Conservation (phyloP, 2,888 invertebrate species). For the Hirudinaria manillensis region DNA sequence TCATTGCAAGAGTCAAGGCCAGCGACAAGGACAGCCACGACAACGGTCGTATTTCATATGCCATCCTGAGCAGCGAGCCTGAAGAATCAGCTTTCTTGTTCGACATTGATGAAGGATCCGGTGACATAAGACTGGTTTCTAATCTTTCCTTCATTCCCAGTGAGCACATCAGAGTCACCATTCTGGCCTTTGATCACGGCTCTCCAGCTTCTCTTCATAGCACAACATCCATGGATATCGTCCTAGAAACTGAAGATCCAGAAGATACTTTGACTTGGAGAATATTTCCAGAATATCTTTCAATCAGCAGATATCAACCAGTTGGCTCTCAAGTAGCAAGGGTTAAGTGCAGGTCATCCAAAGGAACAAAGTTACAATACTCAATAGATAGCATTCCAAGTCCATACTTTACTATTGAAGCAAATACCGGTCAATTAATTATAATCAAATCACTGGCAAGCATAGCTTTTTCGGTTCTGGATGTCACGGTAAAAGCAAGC, state of each 20-base stretch:
- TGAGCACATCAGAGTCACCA: neutral
- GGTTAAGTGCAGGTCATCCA: neutral
- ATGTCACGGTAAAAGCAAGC: neutral
- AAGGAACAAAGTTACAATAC: neutral
- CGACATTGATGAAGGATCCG: neutral
- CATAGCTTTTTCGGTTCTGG: neutral
- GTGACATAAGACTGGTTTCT: neutral
- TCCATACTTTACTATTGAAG: neutral
- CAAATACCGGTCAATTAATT: neutral
- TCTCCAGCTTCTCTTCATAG: neutral
- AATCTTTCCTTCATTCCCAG: neutral
- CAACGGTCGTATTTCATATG: slow-evolving; percentile 79
- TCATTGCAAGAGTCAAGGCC: slow-evolving; percentile 55
- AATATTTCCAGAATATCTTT: neutral
- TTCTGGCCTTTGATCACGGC: neutral
- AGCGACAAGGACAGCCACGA: slow-evolving; percentile 64
- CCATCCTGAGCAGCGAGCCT: slow-evolving; percentile 6
- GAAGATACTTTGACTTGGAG: neutral
- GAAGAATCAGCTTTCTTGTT: neutral
- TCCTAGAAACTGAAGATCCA: neutral
- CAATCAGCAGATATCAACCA: neutral
- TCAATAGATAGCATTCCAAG: neutral
- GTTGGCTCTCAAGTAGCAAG: slow-evolving; percentile 1
- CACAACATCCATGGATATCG: neutral
- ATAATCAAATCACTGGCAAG: neutral